Base-by-base conservation (phyloP, 2,113 vertebrate species). In the Planiliza haematocheilus region DNA sequence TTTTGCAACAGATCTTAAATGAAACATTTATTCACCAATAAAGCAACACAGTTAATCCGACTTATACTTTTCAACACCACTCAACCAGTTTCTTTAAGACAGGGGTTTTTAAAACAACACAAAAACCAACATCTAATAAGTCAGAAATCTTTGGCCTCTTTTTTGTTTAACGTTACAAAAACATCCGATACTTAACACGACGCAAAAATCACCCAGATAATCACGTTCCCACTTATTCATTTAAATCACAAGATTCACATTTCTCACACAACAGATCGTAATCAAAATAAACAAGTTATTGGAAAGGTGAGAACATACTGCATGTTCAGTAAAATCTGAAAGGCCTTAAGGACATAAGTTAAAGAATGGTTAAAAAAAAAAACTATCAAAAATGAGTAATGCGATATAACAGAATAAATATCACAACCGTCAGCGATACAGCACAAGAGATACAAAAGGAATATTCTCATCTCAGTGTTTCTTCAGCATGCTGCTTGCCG, bases 301-400 rank as follows among this genome's bases (percentile, higher is more conserved):
- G 1, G 7, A 9, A 12, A 62, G 4, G 39, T 61, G 59, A 72
- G 24, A 58, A 62, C 17, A 60, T 41, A 18, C 17, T 30, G 11
- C 13, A 13, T 57, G 30, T 67, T 70, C 66, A 84, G 78, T 79
- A 77, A 77, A 79, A 77, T 30, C 8, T 39, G 21, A 76, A 66
- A 48, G 13, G 36, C 51, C 55, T 67, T 70, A n/a, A n/a, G n/a
- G 34, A 50, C 39, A 60, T 18, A 57, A 66, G 34, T 57, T 49
- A 58, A 10, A 37, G 10, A 30, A 60, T 39, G 24, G 64, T 41
- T 12, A 21, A 45, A 49, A 50, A 62, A 60, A 70, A 20, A 59
- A 75, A 10, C 48, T 20, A 43, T 59, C 9, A 61, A n/a, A 30
- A 57, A 38, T 43, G n/a, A 48, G 20, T 48, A 45, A 60, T 10